A percentile compares a stretch with the other conserved stretches of the same genome.
These are phyloP conservation scores for Tipula unca DNA, from an alignment of 2,888 invertebrate genomes.

Conservation along the genomic window DNA sequence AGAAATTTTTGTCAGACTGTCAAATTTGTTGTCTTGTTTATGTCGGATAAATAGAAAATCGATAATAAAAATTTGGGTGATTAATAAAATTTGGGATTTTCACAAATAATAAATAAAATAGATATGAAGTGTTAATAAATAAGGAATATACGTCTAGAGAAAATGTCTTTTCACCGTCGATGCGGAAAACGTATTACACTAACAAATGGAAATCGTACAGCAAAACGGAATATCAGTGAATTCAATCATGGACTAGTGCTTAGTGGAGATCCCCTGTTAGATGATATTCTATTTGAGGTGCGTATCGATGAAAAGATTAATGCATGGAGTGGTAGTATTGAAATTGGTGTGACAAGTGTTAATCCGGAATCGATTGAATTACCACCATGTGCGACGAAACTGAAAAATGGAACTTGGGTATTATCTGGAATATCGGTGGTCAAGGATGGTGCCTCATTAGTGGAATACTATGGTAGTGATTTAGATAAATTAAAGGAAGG, in stretches of 20 bases:
- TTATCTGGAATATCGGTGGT: slow-evolving; percentile 82
- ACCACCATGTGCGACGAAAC: slow-evolving; percentile 69
- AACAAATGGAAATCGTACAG: slow-evolving; percentile 74
- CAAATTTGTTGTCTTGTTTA: not conserved
- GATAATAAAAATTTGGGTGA: not conserved
- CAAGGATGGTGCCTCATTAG: slow-evolving; percentile 71
- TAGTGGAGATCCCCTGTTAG: slow-evolving; percentile 66
- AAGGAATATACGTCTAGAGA: not conserved
- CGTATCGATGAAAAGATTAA: slow-evolving; percentile 82
- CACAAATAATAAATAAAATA: not conserved
- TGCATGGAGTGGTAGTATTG: slow-evolving; percentile 69
- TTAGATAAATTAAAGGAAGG: slow-evolving; percentile 75
- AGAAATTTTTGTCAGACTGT: not conserved
- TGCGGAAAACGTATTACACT: slow-evolving; percentile 80
- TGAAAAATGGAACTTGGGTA: slow-evolving; percentile 80
- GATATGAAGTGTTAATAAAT: not conserved
- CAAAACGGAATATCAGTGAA: slow-evolving; percentile 68
- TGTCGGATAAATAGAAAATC: not conserved
- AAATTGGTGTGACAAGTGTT: slow-evolving; percentile 64
- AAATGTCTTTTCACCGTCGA: slow-evolving; percentile 63
- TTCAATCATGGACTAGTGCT: slow-evolving; percentile 85
- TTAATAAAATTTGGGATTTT: not conserved
- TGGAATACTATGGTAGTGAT: slow-evolving; percentile 79
- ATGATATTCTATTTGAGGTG: slow-evolving; percentile 79
- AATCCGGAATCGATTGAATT: slow-evolving; percentile 59